These are phyloP conservation scores for Heteropelma amictum DNA, from an alignment of 2,888 invertebrate genomes.

Conservation along the genomic window DNA sequence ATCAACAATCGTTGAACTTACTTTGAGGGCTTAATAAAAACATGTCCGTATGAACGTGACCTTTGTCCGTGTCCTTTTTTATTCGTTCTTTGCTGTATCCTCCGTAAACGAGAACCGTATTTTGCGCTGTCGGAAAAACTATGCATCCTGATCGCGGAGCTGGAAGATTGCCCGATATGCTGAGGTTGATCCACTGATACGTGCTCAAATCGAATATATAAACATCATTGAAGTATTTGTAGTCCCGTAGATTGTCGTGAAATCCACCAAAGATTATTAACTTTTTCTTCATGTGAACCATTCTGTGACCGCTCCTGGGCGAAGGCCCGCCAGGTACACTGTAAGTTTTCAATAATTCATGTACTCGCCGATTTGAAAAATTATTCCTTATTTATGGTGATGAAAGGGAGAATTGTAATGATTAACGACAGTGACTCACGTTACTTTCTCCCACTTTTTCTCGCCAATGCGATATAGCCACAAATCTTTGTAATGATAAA, in stretches of 20 bases:
- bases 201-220: slow-evolving; percentile 89
- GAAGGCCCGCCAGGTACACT: slow-evolving; percentile 87
- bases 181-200: slow-evolving; percentile 83
- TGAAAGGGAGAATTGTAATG: too few relatives aligned
- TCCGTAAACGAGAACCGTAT: slow-evolving; percentile 85
- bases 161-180: slow-evolving; percentile 83
- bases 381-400: too few relatives aligned
- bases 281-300: slow-evolving; percentile 88
- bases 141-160: slow-evolving; percentile 90
- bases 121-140: slow-evolving; percentile 83
- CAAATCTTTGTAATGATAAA: slow-evolving; percentile 94
- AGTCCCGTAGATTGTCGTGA: slow-evolving; percentile 91
- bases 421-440: slow-evolving; percentile 60
- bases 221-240: slow-evolving; percentile 93
- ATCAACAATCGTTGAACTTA: slow-evolving; percentile 79
- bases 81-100: slow-evolving; percentile 87
- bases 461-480: slow-evolving; percentile 90
- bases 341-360: slow-evolving; percentile 65
- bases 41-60: slow-evolving; percentile 85
- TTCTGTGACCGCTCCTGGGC: slow-evolving; percentile 93
- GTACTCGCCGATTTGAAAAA: too few relatives aligned
- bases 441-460: slow-evolving; percentile 91
- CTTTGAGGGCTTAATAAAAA: slow-evolving; percentile 83
- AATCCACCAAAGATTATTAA: slow-evolving; percentile 95
- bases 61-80: slow-evolving; percentile 87